These are phyloP conservation scores for Catharus bicknelli DNA, from an alignment of 2,113 vertebrate species.

Conservation along the genomic window DNA sequence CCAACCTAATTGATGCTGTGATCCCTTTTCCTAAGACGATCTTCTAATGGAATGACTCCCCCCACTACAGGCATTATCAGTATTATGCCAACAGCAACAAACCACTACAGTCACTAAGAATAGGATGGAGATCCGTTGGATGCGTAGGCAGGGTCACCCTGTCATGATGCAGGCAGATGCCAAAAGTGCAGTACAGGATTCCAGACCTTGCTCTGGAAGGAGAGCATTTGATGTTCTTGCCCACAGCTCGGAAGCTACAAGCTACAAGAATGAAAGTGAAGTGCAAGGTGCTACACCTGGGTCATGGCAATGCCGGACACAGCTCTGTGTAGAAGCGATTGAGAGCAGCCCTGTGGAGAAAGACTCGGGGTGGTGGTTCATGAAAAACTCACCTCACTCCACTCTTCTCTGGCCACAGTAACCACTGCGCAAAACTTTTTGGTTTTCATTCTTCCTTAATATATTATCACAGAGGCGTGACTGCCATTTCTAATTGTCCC, in stretches of 20 bases:
- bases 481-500: background rate
- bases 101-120: background rate
- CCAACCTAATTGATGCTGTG: background rate
- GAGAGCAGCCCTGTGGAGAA: background rate
- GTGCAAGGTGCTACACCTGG: background rate
- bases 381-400: background rate
- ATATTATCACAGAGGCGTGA: background rate
- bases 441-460: background rate
- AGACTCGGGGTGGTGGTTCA: too few relatives aligned
- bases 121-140: fast-evolving
- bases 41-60: fast-evolving
- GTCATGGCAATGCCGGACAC: background rate
- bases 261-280: background rate
- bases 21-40: background rate
- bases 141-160: fast-evolving
- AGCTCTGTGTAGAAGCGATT: fast-evolving
- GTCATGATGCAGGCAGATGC: background rate
- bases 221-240: background rate
- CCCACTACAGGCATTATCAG: background rate
- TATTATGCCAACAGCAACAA: background rate
- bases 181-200: fast-evolving
- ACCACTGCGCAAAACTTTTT: background rate
- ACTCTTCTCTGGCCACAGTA: background rate
- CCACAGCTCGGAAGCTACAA: background rate
- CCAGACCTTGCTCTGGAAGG: background rate